A percentile compares a stretch with the other conserved stretches of the same genome.
These are phyloP conservation scores for Megaceryle alcyon DNA, from an alignment of 2,797 vertebrate genomes.

Conservation along the genomic window DNA sequence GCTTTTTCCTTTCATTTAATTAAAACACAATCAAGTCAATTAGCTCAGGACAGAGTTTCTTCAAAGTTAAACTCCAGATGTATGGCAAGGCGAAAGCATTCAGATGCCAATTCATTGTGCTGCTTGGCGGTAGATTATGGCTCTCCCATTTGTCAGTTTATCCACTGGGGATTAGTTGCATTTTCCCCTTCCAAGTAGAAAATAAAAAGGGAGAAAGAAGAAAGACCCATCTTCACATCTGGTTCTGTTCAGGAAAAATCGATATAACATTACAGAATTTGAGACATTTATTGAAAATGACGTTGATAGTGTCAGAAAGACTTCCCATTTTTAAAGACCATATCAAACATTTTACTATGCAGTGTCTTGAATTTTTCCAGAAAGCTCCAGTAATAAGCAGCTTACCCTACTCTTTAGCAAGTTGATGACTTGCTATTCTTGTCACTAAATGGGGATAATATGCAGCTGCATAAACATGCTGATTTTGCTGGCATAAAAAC, in stretches of 20 bases:
- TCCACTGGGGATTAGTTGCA: neutral
- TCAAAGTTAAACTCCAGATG: conserved; percentile 42
- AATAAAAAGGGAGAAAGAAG: neutral
- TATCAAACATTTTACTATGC: neutral
- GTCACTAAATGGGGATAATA: conserved; percentile 51
- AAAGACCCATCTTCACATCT: neutral
- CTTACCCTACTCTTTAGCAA: conserved; percentile 50
- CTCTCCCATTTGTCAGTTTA: conserved; percentile 31
- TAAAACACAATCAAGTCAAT: conserved; percentile 58
- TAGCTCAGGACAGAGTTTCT: conserved; percentile 50
- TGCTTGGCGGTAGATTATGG: neutral
- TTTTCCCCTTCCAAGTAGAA: conserved; percentile 14
- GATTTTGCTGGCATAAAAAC: conserved; percentile 14
- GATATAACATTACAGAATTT: neutral
- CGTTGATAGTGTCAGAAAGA: neutral
- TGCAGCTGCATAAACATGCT: conserved; percentile 69
- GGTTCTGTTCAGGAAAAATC: neutral
- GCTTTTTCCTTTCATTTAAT: conserved; percentile 64
- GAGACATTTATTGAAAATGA: neutral
- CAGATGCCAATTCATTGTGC: conserved; percentile 21
- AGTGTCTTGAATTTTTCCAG: neutral
- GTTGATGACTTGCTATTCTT: conserved; percentile 49
- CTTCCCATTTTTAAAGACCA: conserved; percentile 22
- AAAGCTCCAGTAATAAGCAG: neutral
- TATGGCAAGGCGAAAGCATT: conserved; percentile 16